phyloP scores from a whole-genome alignment of 1,140 invertebrate species.

The Euglossa dilemma region DNA sequence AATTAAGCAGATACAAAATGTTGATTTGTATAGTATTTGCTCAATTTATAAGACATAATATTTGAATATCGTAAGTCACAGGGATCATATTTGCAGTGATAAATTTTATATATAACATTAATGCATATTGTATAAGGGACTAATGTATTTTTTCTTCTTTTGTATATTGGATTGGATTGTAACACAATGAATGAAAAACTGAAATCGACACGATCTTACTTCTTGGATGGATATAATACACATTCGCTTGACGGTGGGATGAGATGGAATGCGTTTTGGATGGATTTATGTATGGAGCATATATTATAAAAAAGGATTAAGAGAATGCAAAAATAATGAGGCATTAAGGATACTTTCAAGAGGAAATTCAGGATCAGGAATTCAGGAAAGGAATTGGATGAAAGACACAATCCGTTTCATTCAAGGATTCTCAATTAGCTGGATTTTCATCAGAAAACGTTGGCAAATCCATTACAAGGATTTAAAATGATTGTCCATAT shows the following conservation, averaged over 20 bases:
- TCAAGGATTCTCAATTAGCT: constrained; percentile 71
- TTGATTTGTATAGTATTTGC: constrained; percentile 23
- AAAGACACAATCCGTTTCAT: constrained; percentile 69
- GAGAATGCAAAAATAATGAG: constrained; percentile 65
- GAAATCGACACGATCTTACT: constrained; percentile 82
- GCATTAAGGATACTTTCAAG: constrained; percentile 70
- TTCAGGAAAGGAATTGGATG: constrained; percentile 66
- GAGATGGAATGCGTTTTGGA: constrained; percentile 77
- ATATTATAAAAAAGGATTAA: constrained; percentile 72
- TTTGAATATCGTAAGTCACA: constrained; percentile 50
- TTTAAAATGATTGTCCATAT: constrained; percentile 51
- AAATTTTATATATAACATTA: constrained; percentile 66
- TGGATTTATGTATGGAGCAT: constrained; percentile 79
- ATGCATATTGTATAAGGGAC: constrained; percentile 73
- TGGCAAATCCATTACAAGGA: constrained; percentile 74
- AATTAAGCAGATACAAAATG: background rate
- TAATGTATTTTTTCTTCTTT: constrained; percentile 84
- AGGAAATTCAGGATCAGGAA: constrained; percentile 74
- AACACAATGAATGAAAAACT: constrained; percentile 83
- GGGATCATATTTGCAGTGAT: constrained; percentile 63
- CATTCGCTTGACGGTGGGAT: constrained; percentile 78
- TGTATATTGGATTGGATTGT: constrained; percentile 84
- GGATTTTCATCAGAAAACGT: constrained; percentile 76
- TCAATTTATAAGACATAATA: constrained; percentile 26
- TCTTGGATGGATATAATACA: constrained; percentile 81